Evolutionary conservation across 1,140 invertebrate species (phyloP).

Genomic region (Heterodera schachtii): DNA sequence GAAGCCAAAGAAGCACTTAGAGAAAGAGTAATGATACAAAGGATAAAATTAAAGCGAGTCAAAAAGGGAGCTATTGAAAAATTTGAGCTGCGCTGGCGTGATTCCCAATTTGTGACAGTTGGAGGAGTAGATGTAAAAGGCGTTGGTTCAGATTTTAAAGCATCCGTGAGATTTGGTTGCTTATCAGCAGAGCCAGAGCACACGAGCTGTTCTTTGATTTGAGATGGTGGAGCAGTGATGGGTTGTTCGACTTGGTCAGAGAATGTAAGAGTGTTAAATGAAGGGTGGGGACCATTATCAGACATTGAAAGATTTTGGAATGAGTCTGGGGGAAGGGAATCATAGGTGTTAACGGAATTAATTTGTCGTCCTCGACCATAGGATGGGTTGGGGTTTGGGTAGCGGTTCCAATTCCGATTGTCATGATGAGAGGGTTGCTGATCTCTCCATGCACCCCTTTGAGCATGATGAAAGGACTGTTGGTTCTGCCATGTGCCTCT

Average conservation of each 20-base stretch:
- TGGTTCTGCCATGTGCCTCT: too few species aligned
- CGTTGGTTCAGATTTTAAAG: too few species aligned
- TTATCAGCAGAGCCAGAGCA: too few species aligned
- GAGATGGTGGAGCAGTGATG: too few species aligned
- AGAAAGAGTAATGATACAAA: background rate
- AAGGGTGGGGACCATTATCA: too few species aligned
- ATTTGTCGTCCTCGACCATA: background rate
- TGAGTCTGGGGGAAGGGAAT: background rate
- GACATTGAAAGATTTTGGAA: too few species aligned
- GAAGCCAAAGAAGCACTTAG: background rate
- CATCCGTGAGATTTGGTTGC: background rate
- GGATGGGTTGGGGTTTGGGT: too few species aligned
- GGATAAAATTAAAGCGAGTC: background rate
- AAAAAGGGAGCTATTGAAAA: slow-evolving; percentile 17
- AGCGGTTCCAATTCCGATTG: background rate
- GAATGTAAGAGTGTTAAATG: too few species aligned
- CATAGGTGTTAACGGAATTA: background rate
- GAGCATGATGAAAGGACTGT: too few species aligned
- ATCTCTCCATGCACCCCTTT: too few species aligned
- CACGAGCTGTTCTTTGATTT: too few species aligned
- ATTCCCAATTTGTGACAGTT: background rate
- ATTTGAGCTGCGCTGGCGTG: background rate
- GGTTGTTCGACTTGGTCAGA: too few species aligned
- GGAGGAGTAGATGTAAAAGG: background rate
- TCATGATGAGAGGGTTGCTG: background rate